These are phyloP conservation scores for Pteruthius melanotis DNA, from an alignment of 2,113 vertebrate genomes.

Conservation along the genomic window DNA sequence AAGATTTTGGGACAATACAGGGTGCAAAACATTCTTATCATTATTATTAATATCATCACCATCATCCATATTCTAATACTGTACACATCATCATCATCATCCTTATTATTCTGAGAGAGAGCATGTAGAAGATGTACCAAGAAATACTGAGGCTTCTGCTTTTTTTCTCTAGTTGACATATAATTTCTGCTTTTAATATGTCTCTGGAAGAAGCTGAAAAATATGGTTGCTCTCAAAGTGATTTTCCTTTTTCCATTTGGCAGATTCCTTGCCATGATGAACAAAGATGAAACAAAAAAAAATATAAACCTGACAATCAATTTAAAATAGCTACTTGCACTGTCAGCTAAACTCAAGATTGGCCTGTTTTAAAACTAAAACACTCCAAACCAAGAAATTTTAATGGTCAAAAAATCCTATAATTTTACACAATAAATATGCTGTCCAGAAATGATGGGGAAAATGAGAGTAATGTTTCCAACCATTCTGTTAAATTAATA, in stretches of 20 bases:
- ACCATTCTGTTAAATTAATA: background rate
- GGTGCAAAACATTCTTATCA: background rate
- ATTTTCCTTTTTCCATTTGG: background rate
- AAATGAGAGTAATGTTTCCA: background rate
- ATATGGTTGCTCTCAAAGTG: background rate
- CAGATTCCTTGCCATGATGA: background rate
- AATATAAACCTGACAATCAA: background rate
- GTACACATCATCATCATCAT: background rate
- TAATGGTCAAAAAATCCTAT: background rate
- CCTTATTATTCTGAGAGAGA: background rate
- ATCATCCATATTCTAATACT: background rate
- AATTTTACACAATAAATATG: background rate
- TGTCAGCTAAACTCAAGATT: background rate
- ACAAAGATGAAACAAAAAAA: background rate
- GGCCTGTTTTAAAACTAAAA: background rate
- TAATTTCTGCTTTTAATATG: background rate
- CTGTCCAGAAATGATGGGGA: background rate
- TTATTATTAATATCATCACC: background rate
- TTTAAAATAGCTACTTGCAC: background rate
- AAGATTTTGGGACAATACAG: background rate
- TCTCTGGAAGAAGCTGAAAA: background rate
- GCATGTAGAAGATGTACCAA: background rate
- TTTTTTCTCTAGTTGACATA: background rate
- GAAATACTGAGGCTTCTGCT: background rate
- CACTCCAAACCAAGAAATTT: background rate